phyloP scores from a whole-genome alignment of 1,140 invertebrate genomes.

The Diorhabda carinulata region DNA sequence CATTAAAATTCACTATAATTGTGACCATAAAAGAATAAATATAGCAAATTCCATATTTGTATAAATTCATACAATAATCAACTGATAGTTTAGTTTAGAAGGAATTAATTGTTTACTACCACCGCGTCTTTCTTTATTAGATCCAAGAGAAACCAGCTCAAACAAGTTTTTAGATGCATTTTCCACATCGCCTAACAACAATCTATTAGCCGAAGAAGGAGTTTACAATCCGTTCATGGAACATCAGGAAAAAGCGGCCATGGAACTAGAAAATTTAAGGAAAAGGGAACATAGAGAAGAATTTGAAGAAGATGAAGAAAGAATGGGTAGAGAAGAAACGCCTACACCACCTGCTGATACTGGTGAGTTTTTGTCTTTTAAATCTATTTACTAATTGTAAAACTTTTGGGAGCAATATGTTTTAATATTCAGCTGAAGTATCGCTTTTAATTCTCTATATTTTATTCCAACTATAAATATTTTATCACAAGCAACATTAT shows the following conservation, averaged over 20 bases:
- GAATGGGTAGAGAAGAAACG: conserved; percentile 44
- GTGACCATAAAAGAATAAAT: no score
- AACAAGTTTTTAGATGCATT: conserved; percentile 10
- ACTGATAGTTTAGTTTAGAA: background rate
- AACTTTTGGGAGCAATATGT: background rate
- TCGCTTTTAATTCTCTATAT: no score
- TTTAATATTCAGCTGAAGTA: no score
- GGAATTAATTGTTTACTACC: no score
- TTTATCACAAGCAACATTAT: no score
- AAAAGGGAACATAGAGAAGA: conserved; percentile 39
- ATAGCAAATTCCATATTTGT: no score
- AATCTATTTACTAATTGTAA: background rate
- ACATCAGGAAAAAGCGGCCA: conserved; percentile 31
- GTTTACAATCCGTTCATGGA: conserved; percentile 34
- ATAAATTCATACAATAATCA: conserved; percentile 13
- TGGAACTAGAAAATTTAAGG: conserved; percentile 37
- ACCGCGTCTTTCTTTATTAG: conserved; percentile 8
- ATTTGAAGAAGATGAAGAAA: conserved; percentile 16
- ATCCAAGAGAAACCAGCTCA: conserved; percentile 30
- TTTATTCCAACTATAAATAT: no score
- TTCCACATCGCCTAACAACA: conserved; percentile 30
- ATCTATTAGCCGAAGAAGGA: conserved; percentile 29
- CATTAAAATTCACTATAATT: no score
- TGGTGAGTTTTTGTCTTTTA: conserved; percentile 44
- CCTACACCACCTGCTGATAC: conserved; percentile 54